phyloP scores from a whole-genome alignment of 2,797 vertebrate species.

The Rallus crepitans region DNA sequence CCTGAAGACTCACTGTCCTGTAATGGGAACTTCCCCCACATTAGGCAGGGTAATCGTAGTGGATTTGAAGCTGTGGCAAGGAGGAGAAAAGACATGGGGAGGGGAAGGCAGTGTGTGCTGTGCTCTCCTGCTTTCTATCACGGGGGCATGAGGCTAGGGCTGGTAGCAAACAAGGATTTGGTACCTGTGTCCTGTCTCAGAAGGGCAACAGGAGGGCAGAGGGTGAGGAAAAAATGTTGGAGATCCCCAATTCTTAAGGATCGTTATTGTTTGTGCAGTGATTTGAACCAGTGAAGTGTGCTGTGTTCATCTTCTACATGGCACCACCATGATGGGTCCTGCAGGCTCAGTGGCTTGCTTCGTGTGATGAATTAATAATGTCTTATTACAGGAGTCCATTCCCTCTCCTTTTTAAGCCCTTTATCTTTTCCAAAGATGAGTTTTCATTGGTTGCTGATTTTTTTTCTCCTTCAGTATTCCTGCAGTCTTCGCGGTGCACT shows the following conservation, averaged over 20 bases:
- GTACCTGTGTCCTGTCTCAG: rapidly evolving
- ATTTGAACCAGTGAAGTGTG: background rate
- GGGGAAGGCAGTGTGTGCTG: rapidly evolving
- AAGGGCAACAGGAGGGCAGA: background rate
- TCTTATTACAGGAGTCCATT: background rate
- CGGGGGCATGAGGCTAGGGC: rapidly evolving
- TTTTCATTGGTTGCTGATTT: background rate
- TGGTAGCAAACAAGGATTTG: background rate
- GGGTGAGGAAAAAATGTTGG: background rate
- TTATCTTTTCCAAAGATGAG: background rate
- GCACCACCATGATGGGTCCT: background rate
- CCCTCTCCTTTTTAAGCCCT: background rate
- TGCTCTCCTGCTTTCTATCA: background rate
- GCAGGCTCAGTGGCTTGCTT: background rate
- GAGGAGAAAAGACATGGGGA: background rate
- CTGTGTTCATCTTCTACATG: background rate
- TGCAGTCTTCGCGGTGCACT: rapidly evolving
- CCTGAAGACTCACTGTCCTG: background rate
- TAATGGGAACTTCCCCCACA: background rate
- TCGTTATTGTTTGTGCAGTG: background rate
- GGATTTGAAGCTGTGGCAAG: background rate
- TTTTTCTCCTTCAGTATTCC: background rate
- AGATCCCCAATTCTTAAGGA: background rate
- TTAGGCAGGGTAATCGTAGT: background rate
- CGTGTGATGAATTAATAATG: background rate